A percentile compares a stretch with the other conserved stretches of the same genome.
Evolutionary conservation across 1,140 invertebrate species (phyloP).

Genomic region (Gonatopus flavifemur): DNA sequence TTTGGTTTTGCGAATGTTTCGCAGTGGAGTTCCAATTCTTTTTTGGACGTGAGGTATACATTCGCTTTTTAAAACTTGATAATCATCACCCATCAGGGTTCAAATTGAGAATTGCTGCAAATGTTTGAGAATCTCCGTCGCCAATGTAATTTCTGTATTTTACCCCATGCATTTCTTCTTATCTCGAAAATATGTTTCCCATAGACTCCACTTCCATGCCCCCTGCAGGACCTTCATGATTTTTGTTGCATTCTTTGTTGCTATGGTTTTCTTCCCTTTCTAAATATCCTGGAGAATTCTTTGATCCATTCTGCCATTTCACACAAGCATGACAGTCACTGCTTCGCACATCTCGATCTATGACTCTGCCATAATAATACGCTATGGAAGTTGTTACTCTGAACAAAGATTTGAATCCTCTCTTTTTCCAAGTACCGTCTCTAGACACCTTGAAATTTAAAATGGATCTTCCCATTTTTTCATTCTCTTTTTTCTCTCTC

Average conservation of each 20-base stretch:
- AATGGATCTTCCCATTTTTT: constrained; percentile 9
- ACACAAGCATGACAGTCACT: constrained; percentile 18
- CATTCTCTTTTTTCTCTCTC: constrained; percentile 17
- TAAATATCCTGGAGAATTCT: constrained; percentile 8
- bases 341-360: constrained; percentile 27
- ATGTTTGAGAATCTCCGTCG: no score
- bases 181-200: constrained; percentile 19
- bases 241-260: constrained; percentile 8
- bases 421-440: no score
- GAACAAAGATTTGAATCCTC: no score
- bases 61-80: constrained; percentile 11
- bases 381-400: constrained; percentile 24
- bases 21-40: constrained; percentile 17
- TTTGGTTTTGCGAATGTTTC: constrained; percentile 7
- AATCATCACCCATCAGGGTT: constrained; percentile 7
- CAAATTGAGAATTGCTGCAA: constrained; percentile 4
- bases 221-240: constrained; percentile 16
- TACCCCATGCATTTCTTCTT: constrained; percentile 17
- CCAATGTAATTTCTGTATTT: no score
- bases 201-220: no score
- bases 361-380: constrained; percentile 21
- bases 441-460: constrained; percentile 27
- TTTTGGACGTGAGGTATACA: no score
- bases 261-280: constrained; percentile 13
- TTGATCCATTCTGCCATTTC: constrained; percentile 18